These are phyloP conservation scores for Episyrphus balteatus DNA, from an alignment of 1,140 invertebrate genomes.

Conservation along the genomic window DNA sequence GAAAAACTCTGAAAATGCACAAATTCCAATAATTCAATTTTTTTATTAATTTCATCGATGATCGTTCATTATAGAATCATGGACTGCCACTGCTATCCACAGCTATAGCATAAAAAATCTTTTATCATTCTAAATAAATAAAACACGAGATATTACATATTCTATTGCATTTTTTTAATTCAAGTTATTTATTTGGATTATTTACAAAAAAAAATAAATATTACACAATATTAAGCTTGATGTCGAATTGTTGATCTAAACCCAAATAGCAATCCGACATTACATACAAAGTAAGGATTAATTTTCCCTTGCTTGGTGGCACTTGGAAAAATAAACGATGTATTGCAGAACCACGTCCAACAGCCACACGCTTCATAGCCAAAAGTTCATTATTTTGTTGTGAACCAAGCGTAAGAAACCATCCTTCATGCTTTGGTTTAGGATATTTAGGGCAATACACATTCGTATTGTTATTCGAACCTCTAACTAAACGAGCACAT, in stretches of 20 bases:
- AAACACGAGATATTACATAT: no score
- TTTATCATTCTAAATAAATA: no score
- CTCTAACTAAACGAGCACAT: not conserved
- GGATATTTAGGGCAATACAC: conserved; percentile 76
- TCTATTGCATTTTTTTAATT: no score
- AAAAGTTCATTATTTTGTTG: conserved; percentile 60
- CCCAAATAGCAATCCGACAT: conserved; percentile 92
- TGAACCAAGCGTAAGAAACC: conserved; percentile 81
- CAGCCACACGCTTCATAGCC: conserved; percentile 68
- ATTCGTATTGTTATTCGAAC: conserved; percentile 18
- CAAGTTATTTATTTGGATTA: no score
- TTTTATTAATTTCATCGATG: no score
- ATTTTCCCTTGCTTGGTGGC: conserved; percentile 47
- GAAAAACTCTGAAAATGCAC: no score
- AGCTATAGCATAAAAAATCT: no score
- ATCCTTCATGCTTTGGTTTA: conserved; percentile 90
- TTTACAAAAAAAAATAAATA: no score
- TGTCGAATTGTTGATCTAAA: conserved; percentile 86
- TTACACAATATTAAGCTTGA: conserved; percentile 49
- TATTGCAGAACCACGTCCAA: conserved; percentile 36
- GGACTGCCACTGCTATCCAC: no score
- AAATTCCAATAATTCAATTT: no score
- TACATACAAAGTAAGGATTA: conserved; percentile 72
- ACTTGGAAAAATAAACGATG: conserved; percentile 37
- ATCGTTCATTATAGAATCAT: no score